These are phyloP conservation scores for Pseudochirops cupreus DNA, from an alignment of 2,797 vertebrate genomes.

Conservation along the genomic window DNA sequence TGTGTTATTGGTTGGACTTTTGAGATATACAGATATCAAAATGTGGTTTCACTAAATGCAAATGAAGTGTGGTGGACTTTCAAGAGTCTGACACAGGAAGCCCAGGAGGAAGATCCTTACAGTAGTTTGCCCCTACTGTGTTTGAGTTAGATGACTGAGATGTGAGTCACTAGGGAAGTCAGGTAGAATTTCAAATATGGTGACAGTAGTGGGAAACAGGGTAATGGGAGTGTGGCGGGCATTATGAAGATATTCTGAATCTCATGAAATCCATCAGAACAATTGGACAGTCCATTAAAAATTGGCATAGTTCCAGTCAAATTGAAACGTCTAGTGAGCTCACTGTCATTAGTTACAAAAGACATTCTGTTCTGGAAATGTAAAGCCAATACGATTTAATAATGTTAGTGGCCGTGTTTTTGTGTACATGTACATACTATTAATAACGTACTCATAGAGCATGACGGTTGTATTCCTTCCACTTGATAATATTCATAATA, in stretches of 20 bases:
- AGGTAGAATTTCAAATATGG: constrained; percentile 16
- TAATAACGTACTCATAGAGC: not conserved
- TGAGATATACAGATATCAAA: constrained; percentile 25
- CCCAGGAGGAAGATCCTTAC: not conserved
- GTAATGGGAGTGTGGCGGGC: constrained; percentile 21
- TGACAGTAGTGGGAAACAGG: not conserved
- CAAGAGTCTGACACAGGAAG: constrained; percentile 33
- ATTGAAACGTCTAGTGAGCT: constrained; percentile 27
- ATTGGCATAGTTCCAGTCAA: constrained; percentile 49
- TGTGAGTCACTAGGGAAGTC: constrained; percentile 48
- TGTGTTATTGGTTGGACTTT: not conserved
- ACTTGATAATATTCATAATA: not conserved
- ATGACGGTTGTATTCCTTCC: not conserved
- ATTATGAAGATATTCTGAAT: constrained; percentile 57
- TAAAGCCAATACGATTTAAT: constrained; percentile 13
- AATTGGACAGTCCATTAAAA: constrained; percentile 64
- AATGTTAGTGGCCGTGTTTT: constrained; percentile 18
- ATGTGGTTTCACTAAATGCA: constrained; percentile 5
- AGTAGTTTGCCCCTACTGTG: constrained; percentile 31
- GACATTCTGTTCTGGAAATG: constrained; percentile 42
- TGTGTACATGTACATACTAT: not conserved
- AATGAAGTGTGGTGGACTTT: not conserved
- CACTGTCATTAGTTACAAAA: constrained; percentile 42
- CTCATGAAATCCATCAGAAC: constrained; percentile 65
- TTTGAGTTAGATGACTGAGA: constrained; percentile 33